phyloP scores from a whole-genome alignment of 2,888 invertebrate genomes.

The Acrobasis suavella region DNA sequence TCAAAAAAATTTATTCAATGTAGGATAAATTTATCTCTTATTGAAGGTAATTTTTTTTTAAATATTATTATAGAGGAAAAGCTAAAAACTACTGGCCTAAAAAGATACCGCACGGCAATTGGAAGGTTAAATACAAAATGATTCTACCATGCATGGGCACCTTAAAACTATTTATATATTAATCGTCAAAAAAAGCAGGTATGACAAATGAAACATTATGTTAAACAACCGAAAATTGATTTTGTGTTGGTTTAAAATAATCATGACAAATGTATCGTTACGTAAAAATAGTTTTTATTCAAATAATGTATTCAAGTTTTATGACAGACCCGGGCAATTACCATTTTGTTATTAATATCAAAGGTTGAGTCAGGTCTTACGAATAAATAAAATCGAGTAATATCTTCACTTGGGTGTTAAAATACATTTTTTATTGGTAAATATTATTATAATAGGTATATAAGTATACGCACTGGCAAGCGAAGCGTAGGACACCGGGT shows the following conservation, averaged over 20 bases:
- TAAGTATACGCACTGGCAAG: too few species aligned
- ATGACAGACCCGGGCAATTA: not conserved
- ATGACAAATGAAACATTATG: not conserved
- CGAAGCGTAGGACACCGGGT: too few species aligned
- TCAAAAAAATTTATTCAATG: too few species aligned
- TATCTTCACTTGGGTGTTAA: not conserved
- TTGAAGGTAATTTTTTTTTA: too few species aligned
- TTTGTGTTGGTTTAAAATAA: not conserved
- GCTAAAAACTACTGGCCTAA: too few species aligned
- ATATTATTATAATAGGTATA: too few species aligned
- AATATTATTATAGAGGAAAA: too few species aligned
- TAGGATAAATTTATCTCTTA: too few species aligned
- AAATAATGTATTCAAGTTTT: conserved; percentile 2
- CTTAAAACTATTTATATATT: not conserved
- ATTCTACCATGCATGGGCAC: not conserved
- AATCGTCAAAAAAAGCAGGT: not conserved
- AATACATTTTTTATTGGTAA: too few species aligned
- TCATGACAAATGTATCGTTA: not conserved
- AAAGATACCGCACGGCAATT: not conserved
- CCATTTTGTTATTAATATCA: conserved; percentile 2
- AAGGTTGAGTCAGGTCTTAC: not conserved
- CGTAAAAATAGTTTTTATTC: not conserved
- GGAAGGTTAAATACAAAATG: not conserved
- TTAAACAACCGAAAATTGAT: not conserved
- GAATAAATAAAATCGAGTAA: not conserved